Evolutionary conservation across 2,797 vertebrate genomes (phyloP), one percentile per base, ranked within the genome.

Genomic region (Carduelis carduelis): DNA sequence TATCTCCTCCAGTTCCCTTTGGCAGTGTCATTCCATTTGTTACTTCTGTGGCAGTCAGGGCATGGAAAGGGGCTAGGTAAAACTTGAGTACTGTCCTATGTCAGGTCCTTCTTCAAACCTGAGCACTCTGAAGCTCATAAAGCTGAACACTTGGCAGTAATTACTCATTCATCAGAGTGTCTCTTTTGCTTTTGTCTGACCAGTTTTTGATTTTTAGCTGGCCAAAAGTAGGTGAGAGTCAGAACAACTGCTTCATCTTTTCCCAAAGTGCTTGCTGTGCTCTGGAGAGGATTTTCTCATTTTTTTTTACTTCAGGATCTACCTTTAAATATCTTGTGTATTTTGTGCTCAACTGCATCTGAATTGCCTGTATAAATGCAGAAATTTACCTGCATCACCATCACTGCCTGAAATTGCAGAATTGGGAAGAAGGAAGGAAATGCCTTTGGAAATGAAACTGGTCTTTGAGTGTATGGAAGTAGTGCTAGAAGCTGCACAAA

Each of bases 391-490:
- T 91, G 96, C 64, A 49, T 94, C 61, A 6, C 64, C 85, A 41
- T 95, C 83, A 46, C 83, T 91, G 79, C 53, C 60, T 84, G 83
- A 87, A 83, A 46, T 66, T 65, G 49, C 59, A 72, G 78, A 86
- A 84, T 47, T 60, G 79, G 83, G 77, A 92, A 92, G 77, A 78
- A 70, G 87, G 74, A 94, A 74, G 39, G 65, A 92, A 34, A 37
- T 83, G 44, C 35, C n/a, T 92, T 87, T 92, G 87, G 83, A 87
- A 93, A 74, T 77, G 5, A 85, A 94, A 68, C 80, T 70, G 74
- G n/a, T 88, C 94, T 94, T 90, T 76, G 74, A 80, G 56, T 71
- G 17, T 53, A 18, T 66, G 50, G 39, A 78, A 78, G 7, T 46
- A 87, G 56, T 57, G 68, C 70, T 95, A 70, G 74, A 83, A 72